A percentile compares a stretch with the other conserved stretches of the same genome.
Evolutionary conservation across 2,113 vertebrate species (phyloP).

Genomic region (Gorsachius goisagi): DNA sequence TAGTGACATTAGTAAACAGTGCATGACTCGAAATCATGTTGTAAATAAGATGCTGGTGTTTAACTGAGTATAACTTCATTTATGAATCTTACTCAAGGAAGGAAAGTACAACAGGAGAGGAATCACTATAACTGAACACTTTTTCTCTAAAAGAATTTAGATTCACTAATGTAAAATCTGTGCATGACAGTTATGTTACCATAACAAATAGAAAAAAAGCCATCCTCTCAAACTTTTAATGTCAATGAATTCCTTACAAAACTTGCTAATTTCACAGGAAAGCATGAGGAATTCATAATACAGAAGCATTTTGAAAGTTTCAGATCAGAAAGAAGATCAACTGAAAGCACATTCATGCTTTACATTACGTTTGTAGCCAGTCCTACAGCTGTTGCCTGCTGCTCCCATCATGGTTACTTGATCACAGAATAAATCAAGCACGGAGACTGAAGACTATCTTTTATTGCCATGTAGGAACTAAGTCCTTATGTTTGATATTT

Average conservation of each 20-base stretch:
- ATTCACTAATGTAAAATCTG: not conserved
- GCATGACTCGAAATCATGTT: not conserved
- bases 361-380: not conserved
- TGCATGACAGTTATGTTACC: not conserved
- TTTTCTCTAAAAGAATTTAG: not conserved
- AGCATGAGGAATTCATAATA: not conserved
- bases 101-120: not conserved
- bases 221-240: slow-evolving; percentile 14
- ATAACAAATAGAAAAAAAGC: not conserved
- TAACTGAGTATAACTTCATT: not conserved
- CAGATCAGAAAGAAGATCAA: not conserved
- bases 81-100: not conserved
- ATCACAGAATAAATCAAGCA: not conserved
- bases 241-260: slow-evolving; percentile 21
- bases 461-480: not conserved
- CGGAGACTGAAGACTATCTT: not conserved
- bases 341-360: not conserved
- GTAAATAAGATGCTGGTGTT: not conserved
- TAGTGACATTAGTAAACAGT: not conserved
- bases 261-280: slow-evolving; percentile 3
- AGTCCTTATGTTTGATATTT: not conserved
- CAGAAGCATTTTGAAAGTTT: not conserved
- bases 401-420: not conserved
- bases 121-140: not conserved
- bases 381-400: not conserved